Percentiles rank a stretch among this genome's conserved stretches.
Conservation (phyloP, 2,888 invertebrate species). For the Ctena decussata region DNA sequence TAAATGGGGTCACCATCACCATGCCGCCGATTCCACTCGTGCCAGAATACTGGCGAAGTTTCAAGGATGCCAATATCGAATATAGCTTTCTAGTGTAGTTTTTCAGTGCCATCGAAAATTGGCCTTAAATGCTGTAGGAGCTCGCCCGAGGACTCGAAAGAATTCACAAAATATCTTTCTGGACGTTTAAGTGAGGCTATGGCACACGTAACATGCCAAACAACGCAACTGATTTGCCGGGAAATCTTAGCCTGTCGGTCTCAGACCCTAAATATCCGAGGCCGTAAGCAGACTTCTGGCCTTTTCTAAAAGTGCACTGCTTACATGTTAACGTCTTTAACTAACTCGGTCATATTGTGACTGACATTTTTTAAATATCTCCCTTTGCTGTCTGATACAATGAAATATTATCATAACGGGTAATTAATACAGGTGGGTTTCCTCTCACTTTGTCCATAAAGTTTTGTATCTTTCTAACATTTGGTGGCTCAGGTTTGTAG, state of each 20-base stretch:
- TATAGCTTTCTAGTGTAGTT: neutral
- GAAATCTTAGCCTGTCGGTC: neutral
- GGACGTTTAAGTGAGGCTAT: neutral
- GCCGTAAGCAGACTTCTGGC: no score
- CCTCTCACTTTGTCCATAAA: no score
- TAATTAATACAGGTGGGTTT: no score
- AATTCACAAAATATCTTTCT: neutral
- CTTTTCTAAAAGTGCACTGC: neutral
- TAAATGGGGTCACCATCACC: neutral
- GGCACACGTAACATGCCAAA: neutral
- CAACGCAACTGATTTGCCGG: neutral
- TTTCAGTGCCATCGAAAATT: neutral
- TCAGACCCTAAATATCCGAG: neutral
- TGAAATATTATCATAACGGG: neutral
- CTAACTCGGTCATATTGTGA: neutral
- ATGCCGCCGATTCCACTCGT: neutral
- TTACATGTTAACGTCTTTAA: neutral
- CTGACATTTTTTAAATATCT: neutral
- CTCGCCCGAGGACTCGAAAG: neutral
- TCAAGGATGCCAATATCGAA: neutral
- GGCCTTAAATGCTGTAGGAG: neutral
- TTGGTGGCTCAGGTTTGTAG: no score
- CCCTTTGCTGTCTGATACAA: slow-evolving; percentile 4
- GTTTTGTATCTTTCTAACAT: no score
- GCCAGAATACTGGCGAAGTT: neutral